These are phyloP conservation scores for Phymorhynchus buccinoides DNA, from an alignment of 1,140 invertebrate species.

Conservation along the genomic window DNA sequence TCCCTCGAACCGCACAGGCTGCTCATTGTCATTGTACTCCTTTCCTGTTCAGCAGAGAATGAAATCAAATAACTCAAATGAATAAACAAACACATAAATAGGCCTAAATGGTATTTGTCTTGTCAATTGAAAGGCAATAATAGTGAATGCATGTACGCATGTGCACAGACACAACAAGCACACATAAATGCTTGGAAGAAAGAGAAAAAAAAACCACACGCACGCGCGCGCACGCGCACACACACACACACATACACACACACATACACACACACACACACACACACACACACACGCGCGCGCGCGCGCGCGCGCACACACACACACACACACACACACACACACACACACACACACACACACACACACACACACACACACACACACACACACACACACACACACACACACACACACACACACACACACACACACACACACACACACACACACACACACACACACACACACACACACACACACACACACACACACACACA, in stretches of 20 bases:
- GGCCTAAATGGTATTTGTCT: too few species aligned
- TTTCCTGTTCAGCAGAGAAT: conserved; percentile 61
- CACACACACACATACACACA: neutral
- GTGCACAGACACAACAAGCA: neutral
- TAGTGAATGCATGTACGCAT: too few species aligned
- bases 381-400: conserved; percentile 6
- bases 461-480: conserved; percentile 4
- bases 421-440: conserved; percentile 10
- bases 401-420: conserved; percentile 10
- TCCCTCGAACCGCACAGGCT: conserved; percentile 80
- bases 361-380: neutral
- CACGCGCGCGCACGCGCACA: conserved; percentile 4
- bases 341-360: conserved; percentile 10
- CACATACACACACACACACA: conserved; percentile 7
- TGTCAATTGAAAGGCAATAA: too few species aligned
- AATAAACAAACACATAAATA: too few species aligned
- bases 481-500: too few species aligned
- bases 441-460: neutral
- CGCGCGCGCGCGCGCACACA: neutral
- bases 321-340: neutral
- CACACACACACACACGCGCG: neutral
- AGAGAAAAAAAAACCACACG: too few species aligned
- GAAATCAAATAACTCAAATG: too few species aligned
- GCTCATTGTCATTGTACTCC: conserved; percentile 73
- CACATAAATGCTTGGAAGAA: too few species aligned